These are phyloP conservation scores for Eolophus roseicapilla DNA, from an alignment of 2,113 vertebrate species.

Conservation along the genomic window DNA sequence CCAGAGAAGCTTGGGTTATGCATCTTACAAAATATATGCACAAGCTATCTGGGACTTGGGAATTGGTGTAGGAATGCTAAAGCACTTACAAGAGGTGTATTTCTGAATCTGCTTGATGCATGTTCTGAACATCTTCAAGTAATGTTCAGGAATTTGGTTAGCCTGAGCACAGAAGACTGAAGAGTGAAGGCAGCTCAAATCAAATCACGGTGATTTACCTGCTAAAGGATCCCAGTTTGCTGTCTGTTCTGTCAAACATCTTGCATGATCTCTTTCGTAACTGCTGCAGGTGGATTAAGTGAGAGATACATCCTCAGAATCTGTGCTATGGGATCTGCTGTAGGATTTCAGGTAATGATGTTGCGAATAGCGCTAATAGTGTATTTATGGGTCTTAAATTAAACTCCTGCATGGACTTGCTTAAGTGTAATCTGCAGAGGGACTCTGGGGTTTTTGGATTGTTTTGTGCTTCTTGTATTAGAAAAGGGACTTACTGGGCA, in stretches of 20 bases:
- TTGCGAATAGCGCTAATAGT: background rate
- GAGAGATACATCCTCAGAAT: background rate
- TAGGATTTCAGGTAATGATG: background rate
- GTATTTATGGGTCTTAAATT: background rate
- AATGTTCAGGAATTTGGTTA: background rate
- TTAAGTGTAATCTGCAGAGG: background rate
- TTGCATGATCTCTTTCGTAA: background rate
- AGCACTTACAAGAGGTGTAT: background rate
- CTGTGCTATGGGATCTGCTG: background rate
- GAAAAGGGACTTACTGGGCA: background rate
- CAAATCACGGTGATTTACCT: background rate
- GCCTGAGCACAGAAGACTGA: background rate
- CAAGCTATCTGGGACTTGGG: background rate
- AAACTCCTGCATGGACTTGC: background rate
- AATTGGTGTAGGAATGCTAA: background rate
- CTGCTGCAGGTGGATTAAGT: background rate
- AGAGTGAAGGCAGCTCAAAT: background rate
- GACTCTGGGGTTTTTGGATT: fast-evolving
- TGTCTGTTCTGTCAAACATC: background rate
- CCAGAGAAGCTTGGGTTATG: background rate
- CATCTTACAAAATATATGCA: background rate
- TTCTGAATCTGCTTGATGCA: background rate
- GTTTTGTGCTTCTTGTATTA: background rate
- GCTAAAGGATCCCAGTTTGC: background rate
- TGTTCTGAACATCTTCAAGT: background rate